Percentiles rank a stretch among this genome's conserved stretches.
phyloP scores from a whole-genome alignment of 2,113 vertebrate genomes.

The Boulengeromyrus knoepffleri region DNA sequence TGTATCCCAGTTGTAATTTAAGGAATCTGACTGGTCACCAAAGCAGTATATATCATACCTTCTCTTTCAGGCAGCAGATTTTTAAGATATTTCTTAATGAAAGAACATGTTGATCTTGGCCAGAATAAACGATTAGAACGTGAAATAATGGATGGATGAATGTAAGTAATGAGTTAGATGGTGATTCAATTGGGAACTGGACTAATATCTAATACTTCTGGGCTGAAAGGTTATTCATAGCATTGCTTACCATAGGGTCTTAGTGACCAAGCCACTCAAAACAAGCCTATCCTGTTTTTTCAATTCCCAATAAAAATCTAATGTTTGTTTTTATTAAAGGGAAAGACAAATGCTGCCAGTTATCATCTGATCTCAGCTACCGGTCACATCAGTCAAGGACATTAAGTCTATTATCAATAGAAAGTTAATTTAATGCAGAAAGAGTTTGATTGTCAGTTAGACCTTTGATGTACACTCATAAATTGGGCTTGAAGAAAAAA shows the following conservation, averaged over 20 bases:
- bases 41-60: neutral
- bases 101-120: neutral
- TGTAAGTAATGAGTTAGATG: neutral
- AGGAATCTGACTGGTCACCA: neutral
- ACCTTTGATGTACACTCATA: neutral
- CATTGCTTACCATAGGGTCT: neutral
- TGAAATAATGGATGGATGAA: neutral
- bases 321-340: neutral
- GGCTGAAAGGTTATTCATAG: neutral
- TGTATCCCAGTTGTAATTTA: neutral
- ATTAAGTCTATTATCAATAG: neutral
- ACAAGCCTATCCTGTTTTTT: neutral
- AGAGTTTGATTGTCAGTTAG: neutral
- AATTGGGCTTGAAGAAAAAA: neutral
- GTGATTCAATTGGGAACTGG: neutral
- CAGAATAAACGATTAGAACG: neutral
- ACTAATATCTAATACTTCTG: neutral
- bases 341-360: neutral
- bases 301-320: neutral
- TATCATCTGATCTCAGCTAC: neutral
- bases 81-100: neutral
- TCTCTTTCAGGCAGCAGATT: neutral
- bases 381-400: neutral
- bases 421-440: neutral
- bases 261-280: neutral